Conservation (phyloP, 2,888 invertebrate species). For the Coenonympha arcania region DNA sequence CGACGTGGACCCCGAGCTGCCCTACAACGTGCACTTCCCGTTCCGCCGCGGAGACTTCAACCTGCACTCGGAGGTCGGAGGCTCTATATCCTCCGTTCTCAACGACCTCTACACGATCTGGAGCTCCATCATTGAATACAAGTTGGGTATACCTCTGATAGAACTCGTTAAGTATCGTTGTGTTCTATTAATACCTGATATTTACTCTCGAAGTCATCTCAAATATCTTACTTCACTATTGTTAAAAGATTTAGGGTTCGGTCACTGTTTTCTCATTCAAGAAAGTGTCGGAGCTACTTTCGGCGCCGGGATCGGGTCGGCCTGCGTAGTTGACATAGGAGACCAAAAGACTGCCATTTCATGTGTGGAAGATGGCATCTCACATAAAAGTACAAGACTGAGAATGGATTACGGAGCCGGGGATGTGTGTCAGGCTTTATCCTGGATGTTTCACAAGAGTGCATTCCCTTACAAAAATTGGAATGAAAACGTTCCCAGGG, state of each 20-base stretch:
- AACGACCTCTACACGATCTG: slow-evolving; percentile 92
- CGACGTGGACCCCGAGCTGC: slow-evolving; percentile 77
- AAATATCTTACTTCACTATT: slow-evolving; percentile 88
- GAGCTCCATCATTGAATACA: slow-evolving; percentile 84
- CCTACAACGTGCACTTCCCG: slow-evolving; percentile 93
- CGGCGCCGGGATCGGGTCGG: slow-evolving; percentile 77
- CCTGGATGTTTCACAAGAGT: slow-evolving; percentile 90
- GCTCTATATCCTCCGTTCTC: slow-evolving; percentile 87
- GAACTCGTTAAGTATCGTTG: slow-evolving; percentile 86
- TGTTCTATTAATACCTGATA: slow-evolving; percentile 90
- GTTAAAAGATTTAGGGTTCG: slow-evolving; percentile 86
- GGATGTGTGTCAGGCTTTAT: slow-evolving; percentile 91
- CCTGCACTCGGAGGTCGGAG: slow-evolving; percentile 86
- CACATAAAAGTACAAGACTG: slow-evolving; percentile 88
- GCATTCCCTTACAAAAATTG: slow-evolving; percentile 92
- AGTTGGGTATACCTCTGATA: slow-evolving; percentile 81
- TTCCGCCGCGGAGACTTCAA: slow-evolving; percentile 91
- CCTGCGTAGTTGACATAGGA: slow-evolving; percentile 95
- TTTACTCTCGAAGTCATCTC: slow-evolving; percentile 88
- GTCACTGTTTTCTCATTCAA: slow-evolving; percentile 87
- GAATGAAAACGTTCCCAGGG: slow-evolving; percentile 81
- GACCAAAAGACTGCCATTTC: slow-evolving; percentile 97
- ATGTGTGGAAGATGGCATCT: slow-evolving; percentile 97
- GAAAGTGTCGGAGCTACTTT: slow-evolving; percentile 75
- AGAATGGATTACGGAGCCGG: slow-evolving; percentile 91